These are phyloP conservation scores for Podarcis muralis DNA, from an alignment of 2,113 vertebrate species.

Conservation along the genomic window DNA sequence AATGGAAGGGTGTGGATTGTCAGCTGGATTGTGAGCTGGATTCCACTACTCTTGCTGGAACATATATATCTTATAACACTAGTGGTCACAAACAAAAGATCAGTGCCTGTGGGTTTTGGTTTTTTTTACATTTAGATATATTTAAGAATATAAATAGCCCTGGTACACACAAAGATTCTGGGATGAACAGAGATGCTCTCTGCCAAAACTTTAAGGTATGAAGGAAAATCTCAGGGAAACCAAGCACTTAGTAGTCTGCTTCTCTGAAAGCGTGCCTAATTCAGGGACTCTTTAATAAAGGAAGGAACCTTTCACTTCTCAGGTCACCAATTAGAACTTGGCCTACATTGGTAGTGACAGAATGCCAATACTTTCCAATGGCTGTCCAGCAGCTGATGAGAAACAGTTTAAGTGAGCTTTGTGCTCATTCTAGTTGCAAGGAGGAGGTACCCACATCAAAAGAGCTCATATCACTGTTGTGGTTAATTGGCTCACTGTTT, in stretches of 20 bases:
- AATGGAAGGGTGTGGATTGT: slow-evolving; percentile 34
- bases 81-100: background rate
- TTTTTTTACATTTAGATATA: background rate
- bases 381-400: background rate
- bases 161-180: background rate
- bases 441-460: background rate
- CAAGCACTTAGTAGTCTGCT: slow-evolving; percentile 8
- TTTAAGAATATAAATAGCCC: background rate
- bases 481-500: background rate
- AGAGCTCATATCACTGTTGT: background rate
- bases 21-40: too few species aligned
- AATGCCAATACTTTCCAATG: slow-evolving; percentile 22
- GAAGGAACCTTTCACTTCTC: slow-evolving; percentile 25
- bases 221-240: slow-evolving; percentile 2
- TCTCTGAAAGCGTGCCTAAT: slow-evolving; percentile 5
- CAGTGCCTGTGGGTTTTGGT: rapidly evolving
- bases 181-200: background rate
- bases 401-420: background rate
- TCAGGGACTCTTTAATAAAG: slow-evolving; percentile 5
- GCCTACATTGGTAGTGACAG: background rate
- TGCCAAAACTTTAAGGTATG: background rate
- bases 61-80: background rate
- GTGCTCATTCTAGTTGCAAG: background rate
- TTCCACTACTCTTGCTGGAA: slow-evolving; percentile 1
- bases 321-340: slow-evolving; percentile 16